Percentiles rank a stretch among this genome's conserved stretches.
phyloP scores from a whole-genome alignment of 2,888 invertebrate species.

The Limnephilus auricula region DNA sequence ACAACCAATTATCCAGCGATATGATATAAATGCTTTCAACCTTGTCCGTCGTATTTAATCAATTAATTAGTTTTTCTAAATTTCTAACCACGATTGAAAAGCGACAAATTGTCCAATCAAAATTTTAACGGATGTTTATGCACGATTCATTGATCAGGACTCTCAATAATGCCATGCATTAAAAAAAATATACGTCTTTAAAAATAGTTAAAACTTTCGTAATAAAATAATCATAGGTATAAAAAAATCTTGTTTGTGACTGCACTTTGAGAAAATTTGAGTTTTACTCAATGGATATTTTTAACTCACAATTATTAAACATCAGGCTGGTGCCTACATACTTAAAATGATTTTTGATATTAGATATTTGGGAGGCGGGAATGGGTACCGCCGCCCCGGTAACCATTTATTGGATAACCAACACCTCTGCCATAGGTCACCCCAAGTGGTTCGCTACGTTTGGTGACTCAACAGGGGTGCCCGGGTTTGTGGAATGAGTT shows the following conservation, averaged over 20 bases:
- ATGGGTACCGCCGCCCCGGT: too few relatives aligned
- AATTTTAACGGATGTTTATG: neutral
- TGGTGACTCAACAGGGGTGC: too few relatives aligned
- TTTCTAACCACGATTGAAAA: neutral
- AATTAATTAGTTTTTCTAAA: neutral
- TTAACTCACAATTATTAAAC: too few relatives aligned
- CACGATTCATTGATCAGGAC: neutral
- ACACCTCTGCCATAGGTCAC: too few relatives aligned
- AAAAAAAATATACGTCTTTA: neutral
- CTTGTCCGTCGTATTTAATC: neutral
- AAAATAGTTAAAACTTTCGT: too few relatives aligned
- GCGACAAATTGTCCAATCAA: neutral
- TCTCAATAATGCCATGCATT: neutral
- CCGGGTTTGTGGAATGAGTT: too few relatives aligned
- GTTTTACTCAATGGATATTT: too few relatives aligned
- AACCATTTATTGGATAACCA: too few relatives aligned
- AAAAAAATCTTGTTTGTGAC: neutral
- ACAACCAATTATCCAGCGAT: neutral
- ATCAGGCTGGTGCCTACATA: too few relatives aligned
- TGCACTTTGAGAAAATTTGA: neutral
- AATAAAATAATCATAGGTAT: neutral
- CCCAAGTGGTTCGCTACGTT: too few relatives aligned
- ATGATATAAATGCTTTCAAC: neutral
- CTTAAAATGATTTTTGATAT: too few relatives aligned
- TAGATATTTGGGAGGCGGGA: too few relatives aligned